phyloP scores from a whole-genome alignment of 2,113 vertebrate genomes.

The Cottus gobio region DNA sequence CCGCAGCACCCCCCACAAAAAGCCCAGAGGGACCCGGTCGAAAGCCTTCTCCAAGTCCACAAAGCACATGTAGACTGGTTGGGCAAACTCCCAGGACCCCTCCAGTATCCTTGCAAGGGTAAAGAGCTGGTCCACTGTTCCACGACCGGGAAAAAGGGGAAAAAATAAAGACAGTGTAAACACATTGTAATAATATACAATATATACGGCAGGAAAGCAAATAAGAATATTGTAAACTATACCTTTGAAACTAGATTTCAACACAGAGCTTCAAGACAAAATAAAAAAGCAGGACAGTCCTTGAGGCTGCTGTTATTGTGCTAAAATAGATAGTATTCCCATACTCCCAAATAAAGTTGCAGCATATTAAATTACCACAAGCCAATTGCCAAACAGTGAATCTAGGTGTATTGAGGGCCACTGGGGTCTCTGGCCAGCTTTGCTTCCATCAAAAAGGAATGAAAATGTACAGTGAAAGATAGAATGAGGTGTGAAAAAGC shows the following conservation, averaged over 20 bases:
- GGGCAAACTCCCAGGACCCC: too few relatives aligned
- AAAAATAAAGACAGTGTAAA: too few relatives aligned
- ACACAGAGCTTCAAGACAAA: background rate
- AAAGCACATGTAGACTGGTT: too few relatives aligned
- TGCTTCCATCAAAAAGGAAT: conserved; percentile 19
- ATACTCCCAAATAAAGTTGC: conserved; percentile 34
- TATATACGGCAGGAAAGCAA: too few relatives aligned
- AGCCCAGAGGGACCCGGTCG: too few relatives aligned
- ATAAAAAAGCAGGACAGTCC: background rate
- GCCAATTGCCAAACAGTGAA: conserved; percentile 21
- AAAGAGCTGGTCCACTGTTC: too few relatives aligned
- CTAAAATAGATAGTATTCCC: conserved; percentile 13
- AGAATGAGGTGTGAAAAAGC: background rate
- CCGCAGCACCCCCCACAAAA: too few relatives aligned
- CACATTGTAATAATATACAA: too few relatives aligned
- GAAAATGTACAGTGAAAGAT: background rate
- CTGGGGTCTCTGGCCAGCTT: background rate
- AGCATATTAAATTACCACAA: conserved; percentile 39
- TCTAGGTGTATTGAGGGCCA: background rate
- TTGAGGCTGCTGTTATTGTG: conserved; percentile 15
- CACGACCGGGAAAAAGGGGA: too few relatives aligned
- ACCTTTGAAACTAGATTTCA: conserved; percentile 7
- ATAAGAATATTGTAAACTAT: background rate
- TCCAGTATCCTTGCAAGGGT: too few relatives aligned
- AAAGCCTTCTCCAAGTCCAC: too few relatives aligned